A percentile compares a stretch with the other conserved stretches of the same genome.
phyloP scores from a whole-genome alignment of 2,888 invertebrate species.

The Tridacna crocea region DNA sequence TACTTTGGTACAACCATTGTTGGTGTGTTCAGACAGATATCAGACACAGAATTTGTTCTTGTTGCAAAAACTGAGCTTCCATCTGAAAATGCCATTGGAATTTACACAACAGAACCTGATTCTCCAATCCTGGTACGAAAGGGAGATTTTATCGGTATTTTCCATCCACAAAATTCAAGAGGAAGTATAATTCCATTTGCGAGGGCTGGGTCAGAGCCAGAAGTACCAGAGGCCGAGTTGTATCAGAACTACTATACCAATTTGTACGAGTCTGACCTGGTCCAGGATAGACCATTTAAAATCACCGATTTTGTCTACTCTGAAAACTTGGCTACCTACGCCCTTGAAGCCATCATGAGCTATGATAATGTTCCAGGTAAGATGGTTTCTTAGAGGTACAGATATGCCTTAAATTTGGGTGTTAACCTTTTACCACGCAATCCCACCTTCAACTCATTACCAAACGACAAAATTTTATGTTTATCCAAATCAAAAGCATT shows the following conservation, averaged over 20 bases:
- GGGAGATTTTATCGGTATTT: conserved; percentile 82
- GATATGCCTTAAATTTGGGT: too few relatives aligned
- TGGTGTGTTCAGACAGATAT: conserved; percentile 78
- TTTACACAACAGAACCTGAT: conserved; percentile 60
- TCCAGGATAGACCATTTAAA: conserved; percentile 66
- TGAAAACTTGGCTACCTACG: conserved; percentile 72
- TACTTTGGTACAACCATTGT: conserved; percentile 73
- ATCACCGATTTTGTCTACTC: conserved; percentile 60
- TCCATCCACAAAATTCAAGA: conserved; percentile 69
- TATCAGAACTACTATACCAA: conserved; percentile 77
- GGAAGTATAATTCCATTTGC: conserved; percentile 78
- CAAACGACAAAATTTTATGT: too few relatives aligned
- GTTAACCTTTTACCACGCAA: too few relatives aligned
- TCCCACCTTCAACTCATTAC: too few relatives aligned
- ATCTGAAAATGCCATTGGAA: conserved; percentile 65
- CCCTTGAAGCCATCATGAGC: conserved; percentile 75
- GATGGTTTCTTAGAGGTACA: too few relatives aligned
- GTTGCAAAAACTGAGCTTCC: conserved; percentile 73
- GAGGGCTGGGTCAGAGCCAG: conserved; percentile 57
- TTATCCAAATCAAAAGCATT: too few relatives aligned
- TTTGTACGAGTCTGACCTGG: conserved; percentile 74
- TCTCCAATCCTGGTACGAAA: conserved; percentile 71
- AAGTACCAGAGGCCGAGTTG: conserved; percentile 67
- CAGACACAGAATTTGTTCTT: conserved; percentile 72
- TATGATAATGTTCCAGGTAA: conserved; percentile 65